phyloP scores from a whole-genome alignment of 2,113 vertebrate genomes.

The Montifringilla adamsi region DNA sequence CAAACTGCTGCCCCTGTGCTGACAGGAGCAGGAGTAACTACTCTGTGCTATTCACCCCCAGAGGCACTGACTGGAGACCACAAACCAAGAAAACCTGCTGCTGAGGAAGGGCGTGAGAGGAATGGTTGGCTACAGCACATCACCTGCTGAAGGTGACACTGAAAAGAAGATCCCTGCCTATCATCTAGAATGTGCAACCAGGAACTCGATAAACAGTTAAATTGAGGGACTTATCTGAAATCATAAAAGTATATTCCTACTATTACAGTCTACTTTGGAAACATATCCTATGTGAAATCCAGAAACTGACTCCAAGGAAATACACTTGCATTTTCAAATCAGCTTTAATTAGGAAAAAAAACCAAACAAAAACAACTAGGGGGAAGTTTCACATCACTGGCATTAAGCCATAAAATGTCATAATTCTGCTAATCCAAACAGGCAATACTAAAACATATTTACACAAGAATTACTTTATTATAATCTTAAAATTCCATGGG shows the following conservation, averaged over 20 bases:
- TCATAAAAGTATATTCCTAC: neutral
- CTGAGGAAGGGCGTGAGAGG: neutral
- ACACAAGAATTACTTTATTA: neutral
- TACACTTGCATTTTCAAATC: neutral
- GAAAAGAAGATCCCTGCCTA: neutral
- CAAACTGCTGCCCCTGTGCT: neutral
- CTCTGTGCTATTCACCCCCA: neutral
- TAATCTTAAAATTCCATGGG: neutral
- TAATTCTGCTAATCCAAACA: neutral
- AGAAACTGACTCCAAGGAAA: neutral
- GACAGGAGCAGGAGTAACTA: neutral
- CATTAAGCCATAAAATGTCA: neutral
- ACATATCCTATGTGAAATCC: neutral
- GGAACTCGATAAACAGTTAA: neutral
- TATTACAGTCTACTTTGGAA: neutral
- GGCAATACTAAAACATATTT: neutral
- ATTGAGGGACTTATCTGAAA: neutral
- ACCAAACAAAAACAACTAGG: neutral
- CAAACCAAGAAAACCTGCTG: neutral
- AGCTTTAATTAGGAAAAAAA: neutral
- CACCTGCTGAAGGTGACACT: neutral
- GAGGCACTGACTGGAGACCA: neutral
- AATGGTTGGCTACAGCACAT: neutral
- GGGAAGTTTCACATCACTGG: neutral
- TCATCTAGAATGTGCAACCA: neutral